A percentile compares a stretch with the other conserved stretches of the same genome.
phyloP scores from a whole-genome alignment of 2,797 vertebrate species.

The Sternarchorhynchus goeldii region DNA sequence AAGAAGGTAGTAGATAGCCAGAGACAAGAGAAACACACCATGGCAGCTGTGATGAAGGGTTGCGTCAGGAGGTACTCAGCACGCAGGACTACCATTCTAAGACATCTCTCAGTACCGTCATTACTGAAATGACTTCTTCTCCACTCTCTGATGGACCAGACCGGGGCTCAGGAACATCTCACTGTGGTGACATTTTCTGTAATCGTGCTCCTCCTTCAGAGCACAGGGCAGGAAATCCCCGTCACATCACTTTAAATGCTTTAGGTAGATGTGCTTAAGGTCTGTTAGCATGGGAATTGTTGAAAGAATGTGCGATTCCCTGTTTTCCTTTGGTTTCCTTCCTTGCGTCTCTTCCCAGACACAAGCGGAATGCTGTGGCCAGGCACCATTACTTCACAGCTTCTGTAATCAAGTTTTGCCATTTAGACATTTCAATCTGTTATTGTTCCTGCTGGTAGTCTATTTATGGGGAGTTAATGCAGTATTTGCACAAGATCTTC shows the following conservation, averaged over 20 bases:
- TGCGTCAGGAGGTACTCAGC: too few relatives aligned
- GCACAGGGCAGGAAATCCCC: neutral
- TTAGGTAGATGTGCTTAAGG: neutral
- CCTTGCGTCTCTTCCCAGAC: neutral
- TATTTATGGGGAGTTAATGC: conserved; percentile 3
- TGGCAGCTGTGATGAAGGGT: too few relatives aligned
- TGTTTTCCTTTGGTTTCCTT: neutral
- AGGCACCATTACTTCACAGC: conserved; percentile 29
- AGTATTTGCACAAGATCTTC: conserved; percentile 4
- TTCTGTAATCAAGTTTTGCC: conserved; percentile 33
- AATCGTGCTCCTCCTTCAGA: neutral
- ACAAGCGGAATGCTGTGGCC: conserved; percentile 1
- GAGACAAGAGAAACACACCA: too few relatives aligned
- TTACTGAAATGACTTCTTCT: too few relatives aligned
- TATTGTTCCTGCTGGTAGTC: conserved; percentile 29
- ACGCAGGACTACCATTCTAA: too few relatives aligned
- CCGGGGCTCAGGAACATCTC: too few relatives aligned
- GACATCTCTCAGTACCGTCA: too few relatives aligned
- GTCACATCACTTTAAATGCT: conserved; percentile 11
- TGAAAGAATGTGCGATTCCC: neutral
- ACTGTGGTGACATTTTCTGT: neutral
- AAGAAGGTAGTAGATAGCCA: too few relatives aligned
- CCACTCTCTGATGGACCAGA: too few relatives aligned
- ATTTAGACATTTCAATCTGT: conserved; percentile 4
- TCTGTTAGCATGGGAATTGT: neutral